Conservation (phyloP, 2,888 invertebrate species). For the Trimorus sp. region DNA sequence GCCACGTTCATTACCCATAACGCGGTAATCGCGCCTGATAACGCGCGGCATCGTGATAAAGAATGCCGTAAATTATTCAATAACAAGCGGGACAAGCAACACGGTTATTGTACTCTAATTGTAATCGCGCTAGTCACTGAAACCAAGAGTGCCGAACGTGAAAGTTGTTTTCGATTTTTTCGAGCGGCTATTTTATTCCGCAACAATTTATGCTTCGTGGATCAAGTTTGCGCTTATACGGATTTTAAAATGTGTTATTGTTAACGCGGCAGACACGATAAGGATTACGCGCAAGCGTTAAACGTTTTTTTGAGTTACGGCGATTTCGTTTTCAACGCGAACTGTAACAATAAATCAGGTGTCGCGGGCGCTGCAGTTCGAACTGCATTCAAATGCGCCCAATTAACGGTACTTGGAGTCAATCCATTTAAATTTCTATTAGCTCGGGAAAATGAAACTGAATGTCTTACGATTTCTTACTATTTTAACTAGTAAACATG, state of each 20-base stretch:
- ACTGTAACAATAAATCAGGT: conserved; percentile 1
- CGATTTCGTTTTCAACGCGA: conserved; percentile 4
- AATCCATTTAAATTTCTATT: conserved; percentile 20
- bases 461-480: conserved; percentile 11
- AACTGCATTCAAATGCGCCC: conserved; percentile 17
- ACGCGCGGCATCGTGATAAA: conserved; percentile 41
- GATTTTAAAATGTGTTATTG: neutral
- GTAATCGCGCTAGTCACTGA: conserved; percentile 43
- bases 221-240: too few species aligned
- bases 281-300: neutral
- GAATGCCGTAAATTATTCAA: conserved; percentile 52
- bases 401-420: conserved; percentile 25
- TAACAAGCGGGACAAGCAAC: conserved; percentile 48
- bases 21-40: conserved; percentile 41
- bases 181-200: neutral
- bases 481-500: conserved; percentile 6
- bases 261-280: neutral
- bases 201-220: conserved; percentile 9
- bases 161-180: conserved; percentile 47
- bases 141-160: conserved; percentile 34
- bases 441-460: conserved; percentile 23
- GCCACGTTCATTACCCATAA: conserved; percentile 50
- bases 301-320: neutral
- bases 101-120: conserved; percentile 45
- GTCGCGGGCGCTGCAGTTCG: conserved; percentile 5